Base-by-base conservation (phyloP, 30 jellyfish, hydroid and myxozoan genomes). In the Hydractinia echinata region DNA sequence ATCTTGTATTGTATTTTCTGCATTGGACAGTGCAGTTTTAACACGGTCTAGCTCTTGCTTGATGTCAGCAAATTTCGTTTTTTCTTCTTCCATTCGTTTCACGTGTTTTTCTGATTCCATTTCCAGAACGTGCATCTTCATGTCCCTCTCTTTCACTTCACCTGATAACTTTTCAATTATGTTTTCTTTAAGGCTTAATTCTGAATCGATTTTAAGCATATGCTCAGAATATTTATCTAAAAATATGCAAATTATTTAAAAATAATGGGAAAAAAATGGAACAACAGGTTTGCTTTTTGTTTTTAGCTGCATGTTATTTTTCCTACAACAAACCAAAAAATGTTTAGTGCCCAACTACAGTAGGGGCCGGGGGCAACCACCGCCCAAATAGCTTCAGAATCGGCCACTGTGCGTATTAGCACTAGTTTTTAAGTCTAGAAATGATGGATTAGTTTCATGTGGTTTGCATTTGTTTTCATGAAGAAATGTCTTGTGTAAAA, bases 71-170 rank as follows among this genome's bases (percentile, higher is more conserved):
- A 72, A 61, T 55, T 64, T 60, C 87, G 79, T 83, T 76, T 81
- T 61, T 4, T 79, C 85, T 66, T 88, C 87, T 56, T 83, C 92
- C 50, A 66, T 54, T 30, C 68, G 88, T 71, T 66, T 58, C 20
- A 19, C 73, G 73, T 83, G 76, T 60, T 83, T 72, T 53, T 83
- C 76, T 76, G 71, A 78, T 16, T 88, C 96, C 51, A 69, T 13
- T 74, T 88, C 96, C 55, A 83, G 89, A 54, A 66, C 78, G 10
- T 79, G 86, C 67, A 76, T 69, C 73, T 78, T 86, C 11, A 66
- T 61, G 7, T 92, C 56, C 21, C 83, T 64, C 39, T 88, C 96
- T 30, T 86, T 56, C 8, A 88, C 55, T 55, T 88, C 93, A n/a
- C 87, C 70, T 53, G 84, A 77, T 86, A 79, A 54, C 64, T 83